These are phyloP conservation scores for Cenopis cana DNA, from an alignment of 2,888 invertebrate genomes.

Conservation along the genomic window DNA sequence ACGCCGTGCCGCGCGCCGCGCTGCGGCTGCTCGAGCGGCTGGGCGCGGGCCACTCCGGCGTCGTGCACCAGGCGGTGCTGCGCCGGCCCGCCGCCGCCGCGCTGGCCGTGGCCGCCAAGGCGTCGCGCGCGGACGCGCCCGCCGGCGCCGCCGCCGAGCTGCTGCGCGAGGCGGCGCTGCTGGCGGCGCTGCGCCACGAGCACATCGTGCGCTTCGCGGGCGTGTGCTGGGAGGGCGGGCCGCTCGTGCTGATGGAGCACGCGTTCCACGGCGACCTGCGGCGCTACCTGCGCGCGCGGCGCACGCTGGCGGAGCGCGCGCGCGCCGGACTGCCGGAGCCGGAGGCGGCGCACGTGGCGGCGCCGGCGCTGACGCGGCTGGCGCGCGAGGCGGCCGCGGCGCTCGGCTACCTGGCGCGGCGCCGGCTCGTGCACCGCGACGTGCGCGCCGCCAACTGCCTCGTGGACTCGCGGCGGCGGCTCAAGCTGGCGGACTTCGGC, in stretches of 20 bases:
- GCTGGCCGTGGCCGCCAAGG: slow-evolving; percentile 92
- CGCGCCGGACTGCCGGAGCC: slow-evolving; percentile 77
- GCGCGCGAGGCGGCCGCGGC: slow-evolving; percentile 86
- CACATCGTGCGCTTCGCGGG: slow-evolving; percentile 93
- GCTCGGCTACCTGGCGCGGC: slow-evolving; percentile 90
- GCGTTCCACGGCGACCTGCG: slow-evolving; percentile 95
- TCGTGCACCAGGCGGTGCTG: slow-evolving; percentile 62
- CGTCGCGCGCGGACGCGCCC: slow-evolving; percentile 90
- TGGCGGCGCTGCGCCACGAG: slow-evolving; percentile 93
- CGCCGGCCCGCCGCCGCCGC: slow-evolving; percentile 52
- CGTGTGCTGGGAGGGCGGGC: slow-evolving; percentile 91
- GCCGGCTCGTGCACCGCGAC: slow-evolving; percentile 94
- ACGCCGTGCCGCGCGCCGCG: slow-evolving; percentile 54
- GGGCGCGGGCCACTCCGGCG: slow-evolving; percentile 67
- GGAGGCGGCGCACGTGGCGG: slow-evolving; percentile 88
- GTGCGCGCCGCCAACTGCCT: slow-evolving; percentile 92
- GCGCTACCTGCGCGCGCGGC: slow-evolving; percentile 88
- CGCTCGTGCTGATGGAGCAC: slow-evolving; percentile 95
- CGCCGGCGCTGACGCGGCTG: slow-evolving; percentile 78
- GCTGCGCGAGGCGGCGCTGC: slow-evolving; percentile 94
- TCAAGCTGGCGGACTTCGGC: slow-evolving; percentile 94
- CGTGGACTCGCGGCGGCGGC: slow-evolving; percentile 88
- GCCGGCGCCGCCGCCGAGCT: slow-evolving; percentile 90
- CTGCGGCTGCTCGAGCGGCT: slow-evolving; percentile 59
- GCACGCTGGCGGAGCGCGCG: slow-evolving; percentile 88